phyloP scores from a whole-genome alignment of 2,113 vertebrate genomes.

The Calyptommatus sinebrachiatus region DNA sequence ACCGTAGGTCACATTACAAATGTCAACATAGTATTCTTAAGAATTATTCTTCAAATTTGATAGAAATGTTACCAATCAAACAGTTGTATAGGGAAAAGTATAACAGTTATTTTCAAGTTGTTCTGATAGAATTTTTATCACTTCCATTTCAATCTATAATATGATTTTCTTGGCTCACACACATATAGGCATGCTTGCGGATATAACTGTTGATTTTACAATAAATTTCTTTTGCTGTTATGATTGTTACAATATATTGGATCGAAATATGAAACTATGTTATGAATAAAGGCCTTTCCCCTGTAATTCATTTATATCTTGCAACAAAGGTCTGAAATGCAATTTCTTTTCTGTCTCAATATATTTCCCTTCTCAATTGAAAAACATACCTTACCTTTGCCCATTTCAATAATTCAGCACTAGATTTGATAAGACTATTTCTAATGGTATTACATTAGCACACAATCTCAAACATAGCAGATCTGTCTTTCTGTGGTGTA shows the following conservation, averaged over 20 bases:
- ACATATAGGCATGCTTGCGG: background rate
- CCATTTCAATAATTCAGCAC: conserved; percentile 51
- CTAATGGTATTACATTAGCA: conserved; percentile 37
- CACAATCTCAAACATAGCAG: conserved; percentile 21
- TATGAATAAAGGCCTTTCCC: conserved; percentile 39
- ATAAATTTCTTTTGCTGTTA: conserved; percentile 43
- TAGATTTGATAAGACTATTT: conserved; percentile 41
- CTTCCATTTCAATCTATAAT: conserved; percentile 53
- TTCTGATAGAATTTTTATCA: conserved; percentile 62
- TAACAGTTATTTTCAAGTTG: conserved; percentile 44
- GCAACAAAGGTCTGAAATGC: conserved; percentile 62
- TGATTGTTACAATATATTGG: conserved; percentile 48
- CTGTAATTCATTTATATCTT: conserved; percentile 56
- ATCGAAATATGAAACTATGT: conserved; percentile 46
- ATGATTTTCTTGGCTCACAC: conserved; percentile 44
- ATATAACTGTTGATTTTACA: conserved; percentile 54
- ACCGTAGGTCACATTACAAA: conserved; percentile 4
- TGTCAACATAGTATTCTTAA: background rate
- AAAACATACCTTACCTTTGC: conserved; percentile 42
- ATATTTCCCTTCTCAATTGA: conserved; percentile 44
- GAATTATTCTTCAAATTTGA: conserved; percentile 28
- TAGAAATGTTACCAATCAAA: conserved; percentile 23
- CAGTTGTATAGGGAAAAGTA: conserved; percentile 31
- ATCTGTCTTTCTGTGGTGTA: conserved; percentile 21
- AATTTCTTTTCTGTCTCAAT: conserved; percentile 45